Percentiles rank a stretch among this genome's conserved stretches.
phyloP scores from a whole-genome alignment of 2,797 vertebrate species.

The Sebastes oblongus region DNA sequence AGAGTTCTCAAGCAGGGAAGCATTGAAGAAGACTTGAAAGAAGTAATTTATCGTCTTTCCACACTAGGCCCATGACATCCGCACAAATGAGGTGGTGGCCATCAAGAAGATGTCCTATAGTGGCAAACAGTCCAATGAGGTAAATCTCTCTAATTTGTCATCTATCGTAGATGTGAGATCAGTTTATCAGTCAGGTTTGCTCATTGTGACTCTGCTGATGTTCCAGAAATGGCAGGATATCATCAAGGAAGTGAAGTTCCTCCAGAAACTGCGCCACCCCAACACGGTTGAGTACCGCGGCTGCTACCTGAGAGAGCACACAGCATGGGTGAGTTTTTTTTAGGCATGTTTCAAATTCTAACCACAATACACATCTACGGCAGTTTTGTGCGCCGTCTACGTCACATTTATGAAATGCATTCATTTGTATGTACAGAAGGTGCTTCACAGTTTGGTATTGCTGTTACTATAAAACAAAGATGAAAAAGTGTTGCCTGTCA shows the following conservation, averaged over 20 bases:
- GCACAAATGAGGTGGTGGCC: conserved; percentile 94
- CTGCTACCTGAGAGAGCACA: conserved; percentile 95
- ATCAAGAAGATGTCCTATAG: conserved; percentile 98
- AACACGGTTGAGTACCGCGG: conserved; percentile 95
- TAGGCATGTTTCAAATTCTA: neutral
- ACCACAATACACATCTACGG: neutral
- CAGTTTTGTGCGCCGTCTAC: neutral
- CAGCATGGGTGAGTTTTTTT: conserved; percentile 88
- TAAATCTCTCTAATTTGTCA: conserved; percentile 48
- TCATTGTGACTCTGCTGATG: neutral
- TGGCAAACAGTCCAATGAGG: conserved; percentile 95
- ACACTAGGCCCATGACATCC: conserved; percentile 89
- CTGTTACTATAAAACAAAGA: neutral
- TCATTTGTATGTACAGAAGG: neutral
- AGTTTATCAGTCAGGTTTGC: neutral
- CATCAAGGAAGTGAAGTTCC: conserved; percentile 94
- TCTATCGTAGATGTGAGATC: neutral
- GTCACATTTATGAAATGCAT: neutral
- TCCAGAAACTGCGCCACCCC: conserved; percentile 92
- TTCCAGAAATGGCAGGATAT: conserved; percentile 96
- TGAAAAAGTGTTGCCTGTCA: no score
- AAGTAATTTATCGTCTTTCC: neutral
- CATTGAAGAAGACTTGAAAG: neutral
- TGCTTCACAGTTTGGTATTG: neutral
- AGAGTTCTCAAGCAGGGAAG: neutral